phyloP scores from a whole-genome alignment of 2,113 vertebrate genomes.

The Tupaia tana region DNA sequence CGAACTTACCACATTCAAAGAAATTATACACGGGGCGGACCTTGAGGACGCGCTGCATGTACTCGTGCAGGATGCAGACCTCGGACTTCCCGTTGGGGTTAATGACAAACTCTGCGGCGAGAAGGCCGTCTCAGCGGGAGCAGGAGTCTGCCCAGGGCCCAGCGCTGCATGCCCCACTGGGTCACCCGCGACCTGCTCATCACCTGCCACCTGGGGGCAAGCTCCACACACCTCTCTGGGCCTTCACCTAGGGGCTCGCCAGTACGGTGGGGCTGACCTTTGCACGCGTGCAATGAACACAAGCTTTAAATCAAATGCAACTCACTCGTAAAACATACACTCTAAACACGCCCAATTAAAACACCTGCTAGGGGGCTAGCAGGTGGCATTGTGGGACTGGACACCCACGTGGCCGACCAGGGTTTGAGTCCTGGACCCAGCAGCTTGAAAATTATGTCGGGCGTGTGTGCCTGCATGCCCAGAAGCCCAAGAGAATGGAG shows the following conservation, averaged over 20 bases:
- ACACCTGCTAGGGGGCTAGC: not conserved
- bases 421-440: no score
- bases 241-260: not conserved
- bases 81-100: conserved; percentile 99
- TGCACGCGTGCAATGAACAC: not conserved
- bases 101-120: conserved; percentile 95
- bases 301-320: not conserved
- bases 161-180: no score
- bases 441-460: no score
- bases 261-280: not conserved
- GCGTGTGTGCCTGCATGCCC: no score
- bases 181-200: no score
- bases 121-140: conserved; percentile 38
- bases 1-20: conserved; percentile 99
- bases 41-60: conserved; percentile 99
- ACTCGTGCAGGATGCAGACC: conserved; percentile 99
- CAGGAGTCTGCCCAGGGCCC: not conserved
- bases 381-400: no score
- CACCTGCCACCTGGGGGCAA: no score
- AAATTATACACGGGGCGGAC: conserved; percentile 99
- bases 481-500: no score
- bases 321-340: not conserved
- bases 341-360: not conserved
- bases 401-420: no score
- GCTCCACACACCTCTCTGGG: not conserved